Percentiles rank a stretch among this genome's conserved stretches.
Conservation (phyloP, 2,888 invertebrate genomes). For the Athalia rosae region DNA sequence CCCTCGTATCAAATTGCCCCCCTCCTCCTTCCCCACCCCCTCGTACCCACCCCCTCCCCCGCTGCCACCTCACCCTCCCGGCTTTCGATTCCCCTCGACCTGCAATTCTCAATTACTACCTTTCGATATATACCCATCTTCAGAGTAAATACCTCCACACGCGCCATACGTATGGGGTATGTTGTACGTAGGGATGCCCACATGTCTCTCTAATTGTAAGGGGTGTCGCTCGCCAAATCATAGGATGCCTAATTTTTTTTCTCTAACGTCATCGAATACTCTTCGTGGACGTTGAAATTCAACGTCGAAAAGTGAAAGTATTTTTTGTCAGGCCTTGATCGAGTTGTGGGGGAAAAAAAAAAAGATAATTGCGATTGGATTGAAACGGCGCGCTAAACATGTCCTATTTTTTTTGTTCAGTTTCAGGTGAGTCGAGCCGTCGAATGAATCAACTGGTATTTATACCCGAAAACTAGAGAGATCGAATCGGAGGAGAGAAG, state of each 20-base stretch:
- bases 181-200: neutral
- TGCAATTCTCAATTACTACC: slow-evolving; percentile 21
- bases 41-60: neutral
- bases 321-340: no score
- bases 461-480: no score
- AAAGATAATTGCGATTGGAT: neutral
- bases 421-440: slow-evolving; percentile 26
- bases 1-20: neutral
- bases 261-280: no score
- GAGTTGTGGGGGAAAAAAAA: neutral
- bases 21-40: neutral
- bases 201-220: no score
- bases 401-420: neutral
- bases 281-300: no score
- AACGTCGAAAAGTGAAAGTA: no score
- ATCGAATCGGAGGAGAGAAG: neutral
- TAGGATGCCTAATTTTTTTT: no score
- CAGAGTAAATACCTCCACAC: neutral
- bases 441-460: neutral
- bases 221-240: no score
- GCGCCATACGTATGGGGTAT: neutral
- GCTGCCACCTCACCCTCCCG: neutral
- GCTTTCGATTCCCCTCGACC: neutral
- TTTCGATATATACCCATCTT: neutral
- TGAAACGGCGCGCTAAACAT: neutral